Percentiles rank a stretch among this genome's conserved stretches.
These are phyloP conservation scores for Chironomus tepperi DNA, from an alignment of 1,140 invertebrate genomes.

Conservation along the genomic window DNA sequence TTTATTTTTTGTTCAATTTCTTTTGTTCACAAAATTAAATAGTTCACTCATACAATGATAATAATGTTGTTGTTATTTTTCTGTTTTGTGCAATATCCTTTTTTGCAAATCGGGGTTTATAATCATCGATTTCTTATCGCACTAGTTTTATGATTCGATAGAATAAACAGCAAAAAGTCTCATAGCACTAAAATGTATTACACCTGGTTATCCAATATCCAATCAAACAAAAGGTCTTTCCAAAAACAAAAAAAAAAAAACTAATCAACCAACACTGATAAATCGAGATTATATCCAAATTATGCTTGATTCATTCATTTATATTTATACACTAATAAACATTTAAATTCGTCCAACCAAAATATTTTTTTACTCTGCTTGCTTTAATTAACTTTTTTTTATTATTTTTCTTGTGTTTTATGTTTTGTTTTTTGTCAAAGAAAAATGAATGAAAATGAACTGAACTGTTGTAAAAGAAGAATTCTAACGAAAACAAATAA, in stretches of 20 bases:
- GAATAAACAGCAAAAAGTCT: neutral
- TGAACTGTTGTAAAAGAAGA: neutral
- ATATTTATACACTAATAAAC: conserved; percentile 15
- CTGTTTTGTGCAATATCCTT: conserved; percentile 12
- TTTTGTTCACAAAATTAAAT: neutral
- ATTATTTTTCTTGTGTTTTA: neutral
- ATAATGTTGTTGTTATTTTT: neutral
- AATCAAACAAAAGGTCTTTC: neutral
- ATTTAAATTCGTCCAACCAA: conserved; percentile 2
- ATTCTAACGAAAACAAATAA: conserved; percentile 21
- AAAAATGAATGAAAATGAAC: neutral
- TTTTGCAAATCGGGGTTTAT: neutral
- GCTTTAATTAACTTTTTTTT: neutral
- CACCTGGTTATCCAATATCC: conserved; percentile 16
- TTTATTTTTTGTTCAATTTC: neutral
- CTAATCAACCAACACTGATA: conserved; percentile 21
- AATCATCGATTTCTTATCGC: conserved; percentile 15
- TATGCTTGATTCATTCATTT: neutral
- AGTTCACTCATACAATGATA: conserved; percentile 15
- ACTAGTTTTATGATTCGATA: neutral
- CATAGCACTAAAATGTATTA: conserved; percentile 5
- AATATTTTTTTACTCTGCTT: no score
- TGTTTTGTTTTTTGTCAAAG: neutral
- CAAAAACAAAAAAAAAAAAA: neutral
- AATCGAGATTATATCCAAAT: conserved; percentile 5